Base-by-base conservation (phyloP, 2,113 vertebrate species). In the Verasper variegatus region DNA sequence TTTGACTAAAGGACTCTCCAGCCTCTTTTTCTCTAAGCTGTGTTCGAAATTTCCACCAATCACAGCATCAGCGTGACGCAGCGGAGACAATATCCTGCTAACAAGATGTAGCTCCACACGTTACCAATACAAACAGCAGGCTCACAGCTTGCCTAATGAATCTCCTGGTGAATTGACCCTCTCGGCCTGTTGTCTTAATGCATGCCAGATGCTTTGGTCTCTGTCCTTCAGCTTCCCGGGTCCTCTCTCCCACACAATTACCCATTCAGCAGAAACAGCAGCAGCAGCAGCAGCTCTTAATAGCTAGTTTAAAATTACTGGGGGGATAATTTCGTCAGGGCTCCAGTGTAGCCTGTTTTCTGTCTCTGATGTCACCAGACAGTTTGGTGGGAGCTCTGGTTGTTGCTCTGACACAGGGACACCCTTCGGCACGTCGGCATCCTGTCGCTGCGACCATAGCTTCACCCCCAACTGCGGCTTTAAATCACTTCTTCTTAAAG, bases 121-220 rank as follows among this genome's bases (percentile, higher is more conserved):
- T 54, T 54, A 8, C 70, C 82, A 82, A 72, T 71, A 58, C 89
- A 87, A 92, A 89, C 90, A 85, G 87, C 71, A 65, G 81, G 62
- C 81, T 83, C 76, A 59, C 81, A 83, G 84, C 80, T 81, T 76
- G 68, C 57, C 80, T 87, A 71, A 86, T 82, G 77, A 89, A 88
- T 80, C 80, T 86, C 78, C 76, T 4, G 54, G 61, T 78, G 77
- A 74, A 83, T 60, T 83, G 80, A 77, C 77, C 90, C 86, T 74
- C 81, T 84, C 62, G 58, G 66, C 79, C 61, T 87, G 84, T 83
- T 86, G 76, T 78, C 79, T 69, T 88, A 84, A 92, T 90, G 78
- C 77, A 55, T 65, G 81, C 80, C 91, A 92, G 90, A 92, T 90
- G 88, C 74, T 82, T 75, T 45, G 7, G 77, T 76, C 69, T 74